These are phyloP conservation scores for Hydropsyche betteni DNA, from an alignment of 2,888 invertebrate genomes.

Conservation along the genomic window DNA sequence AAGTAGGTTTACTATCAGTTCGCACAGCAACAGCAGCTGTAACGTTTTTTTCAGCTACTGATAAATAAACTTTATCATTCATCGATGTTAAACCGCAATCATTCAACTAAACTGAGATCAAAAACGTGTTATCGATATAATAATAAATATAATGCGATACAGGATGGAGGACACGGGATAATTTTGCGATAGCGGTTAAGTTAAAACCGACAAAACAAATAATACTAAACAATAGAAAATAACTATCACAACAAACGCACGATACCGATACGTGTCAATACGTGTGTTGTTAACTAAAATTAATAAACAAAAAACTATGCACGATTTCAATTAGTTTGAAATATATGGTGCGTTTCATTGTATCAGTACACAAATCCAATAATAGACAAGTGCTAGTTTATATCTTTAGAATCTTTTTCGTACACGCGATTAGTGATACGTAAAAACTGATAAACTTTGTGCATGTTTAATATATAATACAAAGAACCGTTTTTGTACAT, in stretches of 20 bases:
- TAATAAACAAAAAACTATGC: too few species aligned
- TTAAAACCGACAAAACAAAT: constrained; percentile 6
- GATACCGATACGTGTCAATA: background rate
- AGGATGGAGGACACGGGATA: constrained; percentile 49
- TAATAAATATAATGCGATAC: constrained; percentile 14
- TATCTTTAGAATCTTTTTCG: background rate
- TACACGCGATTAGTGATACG: background rate
- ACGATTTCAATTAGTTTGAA: too few species aligned
- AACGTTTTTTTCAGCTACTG: too few species aligned
- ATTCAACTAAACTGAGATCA: background rate
- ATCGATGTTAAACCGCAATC: constrained; percentile 8
- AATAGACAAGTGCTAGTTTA: too few species aligned
- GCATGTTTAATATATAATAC: too few species aligned
- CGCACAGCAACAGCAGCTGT: too few species aligned
- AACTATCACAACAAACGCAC: background rate
- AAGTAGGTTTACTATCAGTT: too few species aligned
- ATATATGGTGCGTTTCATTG: too few species aligned
- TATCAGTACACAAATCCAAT: too few species aligned
- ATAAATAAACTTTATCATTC: background rate
- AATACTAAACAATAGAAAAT: background rate
- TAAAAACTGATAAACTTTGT: constrained; percentile 7
- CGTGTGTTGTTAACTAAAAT: too few species aligned
- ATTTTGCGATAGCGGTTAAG: constrained; percentile 45
- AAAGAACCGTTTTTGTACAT: too few species aligned
- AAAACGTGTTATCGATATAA: constrained; percentile 27